A percentile compares a stretch with the other conserved stretches of the same genome.
Conservation (phyloP, 2,113 vertebrate species). For the Siphamia tubifer region DNA sequence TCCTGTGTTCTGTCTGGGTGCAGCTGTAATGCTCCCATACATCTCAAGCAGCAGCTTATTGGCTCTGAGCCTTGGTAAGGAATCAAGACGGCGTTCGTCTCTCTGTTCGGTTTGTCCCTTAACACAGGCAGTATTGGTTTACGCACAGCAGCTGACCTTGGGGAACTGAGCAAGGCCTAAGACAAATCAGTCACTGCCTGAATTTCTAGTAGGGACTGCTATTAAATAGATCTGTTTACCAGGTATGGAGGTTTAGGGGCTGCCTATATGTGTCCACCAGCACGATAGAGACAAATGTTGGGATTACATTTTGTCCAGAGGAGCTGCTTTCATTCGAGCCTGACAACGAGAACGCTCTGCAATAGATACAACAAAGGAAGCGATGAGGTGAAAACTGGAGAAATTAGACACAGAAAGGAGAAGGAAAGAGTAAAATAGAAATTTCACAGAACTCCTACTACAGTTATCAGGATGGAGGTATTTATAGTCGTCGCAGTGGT, state of each 20-base stretch:
- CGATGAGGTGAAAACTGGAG: not conserved
- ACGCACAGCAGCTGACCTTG: slow-evolving; percentile 22
- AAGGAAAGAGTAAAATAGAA: not conserved
- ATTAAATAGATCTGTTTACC: slow-evolving; percentile 43
- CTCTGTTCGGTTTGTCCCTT: slow-evolving; percentile 5
- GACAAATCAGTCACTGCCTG: slow-evolving; percentile 32
- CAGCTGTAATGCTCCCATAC: slow-evolving; percentile 13
- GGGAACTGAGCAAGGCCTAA: not conserved
- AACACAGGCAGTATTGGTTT: slow-evolving; percentile 20
- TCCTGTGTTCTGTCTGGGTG: not conserved
- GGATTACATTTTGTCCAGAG: slow-evolving; percentile 24
- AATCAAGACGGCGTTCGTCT: not conserved
- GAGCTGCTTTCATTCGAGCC: slow-evolving; percentile 8
- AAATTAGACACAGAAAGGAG: not conserved
- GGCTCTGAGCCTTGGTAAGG: slow-evolving; percentile 3
- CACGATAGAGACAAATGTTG: slow-evolving; percentile 23
- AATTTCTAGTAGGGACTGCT: slow-evolving; percentile 23
- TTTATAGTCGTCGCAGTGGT: slow-evolving; percentile 25
- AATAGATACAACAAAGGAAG: too few species aligned
- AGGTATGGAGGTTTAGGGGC: not conserved
- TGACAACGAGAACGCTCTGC: too few species aligned
- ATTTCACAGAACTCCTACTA: not conserved
- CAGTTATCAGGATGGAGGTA: not conserved
- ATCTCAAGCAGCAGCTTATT: slow-evolving; percentile 39
- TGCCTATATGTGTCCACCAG: slow-evolving; percentile 6